Conservation (phyloP, 2,888 invertebrate genomes). For the Andricus curvator region DNA sequence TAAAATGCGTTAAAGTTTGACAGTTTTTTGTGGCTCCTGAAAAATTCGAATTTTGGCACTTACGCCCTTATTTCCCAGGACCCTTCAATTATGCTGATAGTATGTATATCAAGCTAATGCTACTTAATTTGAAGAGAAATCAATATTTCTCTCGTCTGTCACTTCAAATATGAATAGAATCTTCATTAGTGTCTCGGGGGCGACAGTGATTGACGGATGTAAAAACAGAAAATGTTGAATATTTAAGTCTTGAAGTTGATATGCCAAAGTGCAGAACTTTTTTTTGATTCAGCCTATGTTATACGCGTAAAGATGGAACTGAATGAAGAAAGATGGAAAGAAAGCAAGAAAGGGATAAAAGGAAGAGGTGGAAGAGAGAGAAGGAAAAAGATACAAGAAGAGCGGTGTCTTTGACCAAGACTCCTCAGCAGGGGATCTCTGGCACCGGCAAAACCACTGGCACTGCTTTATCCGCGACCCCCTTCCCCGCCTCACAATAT, state of each 20-base stretch:
- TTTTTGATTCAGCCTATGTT: not conserved
- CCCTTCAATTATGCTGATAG: no score
- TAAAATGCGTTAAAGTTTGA: no score
- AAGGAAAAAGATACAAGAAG: slow-evolving; percentile 29
- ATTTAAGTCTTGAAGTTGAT: not conserved
- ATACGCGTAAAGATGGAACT: not conserved
- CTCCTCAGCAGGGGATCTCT: slow-evolving; percentile 46
- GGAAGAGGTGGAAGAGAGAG: slow-evolving; percentile 12
- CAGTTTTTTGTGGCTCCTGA: no score
- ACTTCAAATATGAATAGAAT: not conserved
- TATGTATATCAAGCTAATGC: not conserved
- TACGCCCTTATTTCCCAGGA: no score
- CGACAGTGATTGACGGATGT: not conserved
- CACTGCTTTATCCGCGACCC: slow-evolving; percentile 23
- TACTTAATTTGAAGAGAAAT: not conserved
- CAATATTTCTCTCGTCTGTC: not conserved
- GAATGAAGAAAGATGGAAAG: slow-evolving; percentile 12
- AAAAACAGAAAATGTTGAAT: not conserved
- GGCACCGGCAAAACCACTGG: slow-evolving; percentile 41
- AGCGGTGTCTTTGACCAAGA: slow-evolving; percentile 46
- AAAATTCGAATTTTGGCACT: no score
- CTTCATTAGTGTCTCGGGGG: not conserved
- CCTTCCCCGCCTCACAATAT: not conserved
- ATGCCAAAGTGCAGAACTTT: not conserved
- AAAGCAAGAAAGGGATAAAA: slow-evolving; percentile 13